Evolutionary conservation across 2,888 invertebrate species (phyloP).

Genomic region (Lordiphosa fenestrarum): DNA sequence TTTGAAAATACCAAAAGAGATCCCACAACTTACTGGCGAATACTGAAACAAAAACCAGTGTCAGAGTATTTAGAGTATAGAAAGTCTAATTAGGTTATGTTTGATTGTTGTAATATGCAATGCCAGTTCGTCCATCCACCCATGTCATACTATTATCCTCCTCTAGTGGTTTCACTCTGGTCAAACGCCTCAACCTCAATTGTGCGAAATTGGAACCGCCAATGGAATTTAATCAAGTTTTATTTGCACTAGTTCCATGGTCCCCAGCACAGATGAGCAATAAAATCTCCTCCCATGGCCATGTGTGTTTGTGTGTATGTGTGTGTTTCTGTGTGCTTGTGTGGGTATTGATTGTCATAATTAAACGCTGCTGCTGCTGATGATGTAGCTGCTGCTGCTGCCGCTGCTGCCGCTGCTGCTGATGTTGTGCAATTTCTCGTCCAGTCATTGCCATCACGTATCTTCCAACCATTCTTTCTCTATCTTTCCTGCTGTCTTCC

Average conservation of each 20-base stretch:
- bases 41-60: background rate
- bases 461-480: conserved; percentile 14
- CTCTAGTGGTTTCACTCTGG: conserved; percentile 29
- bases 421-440: conserved; percentile 31
- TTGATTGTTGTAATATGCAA: conserved; percentile 67
- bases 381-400: conserved; percentile 11
- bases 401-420: conserved; percentile 17
- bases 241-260: conserved; percentile 62
- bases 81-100: conserved; percentile 70
- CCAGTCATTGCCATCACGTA: conserved; percentile 35
- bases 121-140: background rate
- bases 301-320: conserved; percentile 11
- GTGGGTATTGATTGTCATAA: conserved; percentile 68
- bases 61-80: conserved; percentile 7
- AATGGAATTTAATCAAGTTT: conserved; percentile 74
- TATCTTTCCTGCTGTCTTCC: conserved; percentile 5
- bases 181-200: conserved; percentile 24
- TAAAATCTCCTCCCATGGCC: conserved; percentile 21
- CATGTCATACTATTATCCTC: conserved; percentile 1
- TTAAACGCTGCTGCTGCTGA: conserved; percentile 54
- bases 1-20: too few relatives aligned
- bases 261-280: conserved; percentile 50
- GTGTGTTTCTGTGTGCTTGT: too few relatives aligned
- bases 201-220: conserved; percentile 59
- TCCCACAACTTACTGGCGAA: too few relatives aligned